These are phyloP conservation scores for Babylonia areolata DNA, from an alignment of 1,140 invertebrate species.

Conservation along the genomic window DNA sequence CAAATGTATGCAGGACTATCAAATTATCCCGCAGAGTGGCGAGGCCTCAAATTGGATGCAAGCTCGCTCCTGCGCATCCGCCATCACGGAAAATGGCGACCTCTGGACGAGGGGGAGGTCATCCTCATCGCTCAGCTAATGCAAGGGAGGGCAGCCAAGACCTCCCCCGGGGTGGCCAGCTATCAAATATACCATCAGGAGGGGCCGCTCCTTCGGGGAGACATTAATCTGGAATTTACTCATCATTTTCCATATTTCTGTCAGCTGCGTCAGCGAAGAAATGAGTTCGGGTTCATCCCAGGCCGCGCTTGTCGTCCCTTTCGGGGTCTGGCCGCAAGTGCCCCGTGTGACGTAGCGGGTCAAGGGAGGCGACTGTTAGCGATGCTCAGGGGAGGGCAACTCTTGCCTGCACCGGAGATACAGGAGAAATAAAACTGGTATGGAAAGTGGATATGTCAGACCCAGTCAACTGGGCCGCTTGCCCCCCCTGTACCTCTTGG, in stretches of 20 bases:
- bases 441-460: not conserved
- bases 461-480: slow-evolving; percentile 16
- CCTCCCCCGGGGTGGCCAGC: slow-evolving; percentile 20
- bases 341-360: slow-evolving; percentile 22
- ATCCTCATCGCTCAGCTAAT: slow-evolving; percentile 34
- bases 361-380: slow-evolving; percentile 19
- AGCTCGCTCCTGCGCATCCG: slow-evolving; percentile 26
- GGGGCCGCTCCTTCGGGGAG: slow-evolving; percentile 1
- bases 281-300: slow-evolving; percentile 35
- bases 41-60: slow-evolving; percentile 41
- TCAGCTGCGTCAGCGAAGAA: slow-evolving; percentile 28
- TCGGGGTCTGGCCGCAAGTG: slow-evolving; percentile 1
- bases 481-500: too few species aligned
- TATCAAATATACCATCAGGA: slow-evolving; percentile 42
- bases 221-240: slow-evolving; percentile 43
- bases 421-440: slow-evolving; percentile 12
- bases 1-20: slow-evolving; percentile 42
- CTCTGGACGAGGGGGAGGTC: slow-evolving; percentile 32
- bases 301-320: not conserved
- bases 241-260: slow-evolving; percentile 44
- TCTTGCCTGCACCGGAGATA: not conserved
- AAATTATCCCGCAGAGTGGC: slow-evolving; percentile 36
- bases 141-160: slow-evolving; percentile 34
- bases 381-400: slow-evolving; percentile 15
- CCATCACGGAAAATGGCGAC: slow-evolving; percentile 35